Evolutionary conservation across 2,797 vertebrate genomes (phyloP), one percentile per base, ranked within the genome.

Genomic region (Peromyscus aztecus): DNA sequence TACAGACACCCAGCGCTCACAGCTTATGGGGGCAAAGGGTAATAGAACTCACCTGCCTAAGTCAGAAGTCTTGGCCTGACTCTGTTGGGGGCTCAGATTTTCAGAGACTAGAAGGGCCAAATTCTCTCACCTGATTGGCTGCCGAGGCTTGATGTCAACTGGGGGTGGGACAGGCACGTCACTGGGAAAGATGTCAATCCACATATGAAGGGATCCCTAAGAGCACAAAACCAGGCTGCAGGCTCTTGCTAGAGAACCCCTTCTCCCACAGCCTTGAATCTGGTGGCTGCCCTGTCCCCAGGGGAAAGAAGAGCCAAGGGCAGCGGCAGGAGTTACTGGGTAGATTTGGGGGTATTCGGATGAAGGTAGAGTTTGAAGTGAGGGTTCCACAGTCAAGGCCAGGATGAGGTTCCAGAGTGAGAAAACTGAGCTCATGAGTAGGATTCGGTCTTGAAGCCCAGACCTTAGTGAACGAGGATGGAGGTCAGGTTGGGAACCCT

Each of bases 121-220:
- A 91, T n/a, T 69, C 73, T 95, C 94, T 97, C 71, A 99, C 99
- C 99, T 99, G 96, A 99, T 97, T 24, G 99, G 99, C 77, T 99
- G 98, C 46, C 99, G 98, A 75, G 99, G 99, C 98, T 99, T 99
- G 97, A 99, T 99, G 96, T 99, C 98, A 85, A 99, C 98, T 4
- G 99, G 98, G 0, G 99, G 99, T 0, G 99, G 99, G 9, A 99
- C 99, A 0, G 99, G 99, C 29, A 99, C 97, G 0, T 99, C 99
- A 0, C 98, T 99, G 14, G 99, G 99, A 98, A 99, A 99, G 99
- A 99, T 99, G 98, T 99, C 99, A 31, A 99, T 99, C 99, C 99
- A 99, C 99, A 99, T 99, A 91, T 99, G 99, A 97, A 99, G 98
- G 55, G 99, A 99, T 89, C 99, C 99, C 99, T 99, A 97, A 69